phyloP scores from a whole-genome alignment of 2,888 invertebrate species.

The Cyclophora punctaria region DNA sequence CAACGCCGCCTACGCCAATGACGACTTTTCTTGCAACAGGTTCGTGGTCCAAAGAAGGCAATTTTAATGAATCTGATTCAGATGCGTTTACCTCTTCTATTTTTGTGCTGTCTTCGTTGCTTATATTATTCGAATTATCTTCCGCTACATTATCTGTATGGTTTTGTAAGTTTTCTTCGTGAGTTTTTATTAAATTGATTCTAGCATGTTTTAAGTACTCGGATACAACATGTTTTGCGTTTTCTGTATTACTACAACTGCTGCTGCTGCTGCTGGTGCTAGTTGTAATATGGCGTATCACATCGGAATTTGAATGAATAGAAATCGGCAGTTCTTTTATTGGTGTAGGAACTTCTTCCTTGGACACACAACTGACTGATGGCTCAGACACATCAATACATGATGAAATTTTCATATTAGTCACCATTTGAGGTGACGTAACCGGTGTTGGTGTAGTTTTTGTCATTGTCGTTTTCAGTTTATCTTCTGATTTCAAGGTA shows the following conservation, averaged over 20 bases:
- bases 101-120: slow-evolving; percentile 46
- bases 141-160: slow-evolving; percentile 45
- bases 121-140: slow-evolving; percentile 37
- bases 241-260: slow-evolving; percentile 50
- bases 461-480: slow-evolving; percentile 24
- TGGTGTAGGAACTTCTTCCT: slow-evolving; percentile 30
- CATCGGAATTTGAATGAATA: slow-evolving; percentile 26
- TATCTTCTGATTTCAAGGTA: slow-evolving; percentile 31
- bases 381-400: slow-evolving; percentile 7
- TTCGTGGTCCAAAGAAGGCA: slow-evolving; percentile 55
- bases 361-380: slow-evolving; percentile 16
- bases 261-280: slow-evolving; percentile 4
- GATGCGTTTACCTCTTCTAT: slow-evolving; percentile 36
- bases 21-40: slow-evolving; percentile 75
- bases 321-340: slow-evolving; percentile 25
- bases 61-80: slow-evolving; percentile 50
- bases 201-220: slow-evolving; percentile 79
- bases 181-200: slow-evolving; percentile 57
- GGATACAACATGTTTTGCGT: slow-evolving; percentile 79
- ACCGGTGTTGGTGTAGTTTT: slow-evolving; percentile 24
- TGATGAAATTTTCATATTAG: slow-evolving; percentile 27
- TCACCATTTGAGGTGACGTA: slow-evolving; percentile 24
- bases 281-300: slow-evolving; percentile 37
- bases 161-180: slow-evolving; percentile 46
- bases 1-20: slow-evolving; percentile 78